phyloP scores from a whole-genome alignment of 2,113 vertebrate species.

The Excalfactoria chinensis region DNA sequence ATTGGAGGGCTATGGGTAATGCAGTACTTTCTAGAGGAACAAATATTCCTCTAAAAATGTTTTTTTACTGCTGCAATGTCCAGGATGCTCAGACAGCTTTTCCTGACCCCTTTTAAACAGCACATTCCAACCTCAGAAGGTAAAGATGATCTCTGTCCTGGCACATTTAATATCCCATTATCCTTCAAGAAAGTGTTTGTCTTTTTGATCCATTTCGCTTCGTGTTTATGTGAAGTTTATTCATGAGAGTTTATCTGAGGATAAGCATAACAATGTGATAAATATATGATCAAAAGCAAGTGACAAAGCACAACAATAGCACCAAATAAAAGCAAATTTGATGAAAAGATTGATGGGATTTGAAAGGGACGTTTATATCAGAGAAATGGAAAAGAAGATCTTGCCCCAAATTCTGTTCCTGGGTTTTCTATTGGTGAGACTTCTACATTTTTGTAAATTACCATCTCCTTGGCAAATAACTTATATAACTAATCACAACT shows the following conservation, averaged over 20 bases:
- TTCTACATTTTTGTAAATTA: not conserved
- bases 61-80: not conserved
- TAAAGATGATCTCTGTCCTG: not conserved
- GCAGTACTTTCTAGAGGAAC: not conserved
- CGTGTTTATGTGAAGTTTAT: not conserved
- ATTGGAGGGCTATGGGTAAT: not conserved
- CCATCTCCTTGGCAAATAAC: not conserved
- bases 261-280: not conserved
- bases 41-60: not conserved
- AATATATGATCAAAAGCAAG: conserved; percentile 11
- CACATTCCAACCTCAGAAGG: not conserved
- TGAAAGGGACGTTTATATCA: not conserved
- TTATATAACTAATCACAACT: not conserved
- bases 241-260: not conserved
- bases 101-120: not conserved
- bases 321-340: not conserved
- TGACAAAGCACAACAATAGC: not conserved
- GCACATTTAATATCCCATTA: not conserved
- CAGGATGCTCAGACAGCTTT: not conserved
- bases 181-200: not conserved
- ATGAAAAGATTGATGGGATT: not conserved
- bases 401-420: not conserved
- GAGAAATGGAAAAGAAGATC: not conserved
- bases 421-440: not conserved
- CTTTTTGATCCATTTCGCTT: not conserved